Evolutionary conservation across 2,113 vertebrate genomes (phyloP), one percentile per base, ranked within the genome.

Genomic region (Oxyruncus cristatus): DNA sequence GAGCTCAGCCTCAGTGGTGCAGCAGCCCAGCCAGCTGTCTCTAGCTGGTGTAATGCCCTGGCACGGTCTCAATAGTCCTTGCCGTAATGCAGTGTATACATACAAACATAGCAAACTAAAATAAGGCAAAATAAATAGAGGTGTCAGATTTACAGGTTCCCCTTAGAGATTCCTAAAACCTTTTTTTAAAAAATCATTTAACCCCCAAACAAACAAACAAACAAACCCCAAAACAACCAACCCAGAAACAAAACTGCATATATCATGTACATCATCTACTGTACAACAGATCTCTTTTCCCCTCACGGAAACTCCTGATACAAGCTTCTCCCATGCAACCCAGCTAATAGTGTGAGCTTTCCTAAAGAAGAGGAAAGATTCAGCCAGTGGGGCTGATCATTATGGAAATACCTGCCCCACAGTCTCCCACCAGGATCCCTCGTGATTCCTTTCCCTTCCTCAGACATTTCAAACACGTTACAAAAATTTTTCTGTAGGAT

Each of bases 71-170:
- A 97, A 98, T 93, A 97, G 97, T 97, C 97, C 81, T 96, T 93
- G 94, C 95, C 97, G 96, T 98, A 98, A 98, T 98, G 98, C 81
- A 97, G 98, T 96, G 98, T 98, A 98, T 98, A 99, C 98, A 98
- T 98, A 99, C 95, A 98, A 98, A 98, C 67, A 98, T 98, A 98
- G 98, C 98, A 98, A 98, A 98, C 98, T 98, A 98, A 98, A 97
- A 98, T 98, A 98, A 98, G 98, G 98, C 98, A 98, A 99, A 98
- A 99, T 99, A 99, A 99, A 99, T 99, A 98, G 98, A 98, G 98
- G 97, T 98, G 98, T 95, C 87, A 97, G 98, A 98, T 98, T 98
- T 99, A 99, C 98, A 99, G 97, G 97, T 98, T 97, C 97, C 95
- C 89, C 96, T 94, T 95, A 95, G 98, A 98, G 98, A 98, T 98